A percentile compares a stretch with the other conserved stretches of the same genome.
Conservation (phyloP, 2,888 invertebrate species). For the Apamea crenata region DNA sequence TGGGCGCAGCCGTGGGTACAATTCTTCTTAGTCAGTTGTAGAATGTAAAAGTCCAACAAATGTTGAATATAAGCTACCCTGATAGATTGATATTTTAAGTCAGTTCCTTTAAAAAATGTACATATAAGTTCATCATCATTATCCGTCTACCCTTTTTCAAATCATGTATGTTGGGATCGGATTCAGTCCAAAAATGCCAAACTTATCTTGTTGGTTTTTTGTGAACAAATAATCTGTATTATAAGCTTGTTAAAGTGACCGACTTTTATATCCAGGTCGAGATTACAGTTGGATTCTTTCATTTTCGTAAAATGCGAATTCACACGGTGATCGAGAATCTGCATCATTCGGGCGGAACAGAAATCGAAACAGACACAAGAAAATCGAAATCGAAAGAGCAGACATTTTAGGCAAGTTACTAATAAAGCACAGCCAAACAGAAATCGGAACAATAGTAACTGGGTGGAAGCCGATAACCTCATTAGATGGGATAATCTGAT, state of each 20-base stretch:
- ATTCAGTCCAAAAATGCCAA: background rate
- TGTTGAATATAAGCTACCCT: background rate
- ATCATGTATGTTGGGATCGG: background rate
- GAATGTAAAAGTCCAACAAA: conserved; percentile 2
- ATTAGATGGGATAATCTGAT: conserved; percentile 85
- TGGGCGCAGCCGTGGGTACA: conserved; percentile 32
- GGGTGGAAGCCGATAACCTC: conserved; percentile 78
- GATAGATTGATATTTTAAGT: background rate
- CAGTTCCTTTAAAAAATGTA: background rate
- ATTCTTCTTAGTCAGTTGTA: conserved; percentile 12
- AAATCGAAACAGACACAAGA: background rate
- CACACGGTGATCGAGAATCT: conserved; percentile 17
- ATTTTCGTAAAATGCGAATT: conserved; percentile 37
- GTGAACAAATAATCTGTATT: conserved; percentile 33
- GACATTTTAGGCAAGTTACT: conserved; percentile 60
- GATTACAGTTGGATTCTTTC: conserved; percentile 61
- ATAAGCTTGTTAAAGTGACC: conserved; percentile 20
- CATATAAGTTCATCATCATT: background rate
- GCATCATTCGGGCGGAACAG: conserved; percentile 17
- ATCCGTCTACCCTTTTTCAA: background rate
- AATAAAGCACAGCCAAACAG: conserved; percentile 73
- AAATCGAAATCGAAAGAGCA: conserved; percentile 8
- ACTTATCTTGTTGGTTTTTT: conserved; percentile 25
- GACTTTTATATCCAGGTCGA: conserved; percentile 43
- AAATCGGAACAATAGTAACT: conserved; percentile 76